Base-by-base conservation (phyloP, 35 echinoderm and acorn worm species). In the Ophioderma brevispina region DNA sequence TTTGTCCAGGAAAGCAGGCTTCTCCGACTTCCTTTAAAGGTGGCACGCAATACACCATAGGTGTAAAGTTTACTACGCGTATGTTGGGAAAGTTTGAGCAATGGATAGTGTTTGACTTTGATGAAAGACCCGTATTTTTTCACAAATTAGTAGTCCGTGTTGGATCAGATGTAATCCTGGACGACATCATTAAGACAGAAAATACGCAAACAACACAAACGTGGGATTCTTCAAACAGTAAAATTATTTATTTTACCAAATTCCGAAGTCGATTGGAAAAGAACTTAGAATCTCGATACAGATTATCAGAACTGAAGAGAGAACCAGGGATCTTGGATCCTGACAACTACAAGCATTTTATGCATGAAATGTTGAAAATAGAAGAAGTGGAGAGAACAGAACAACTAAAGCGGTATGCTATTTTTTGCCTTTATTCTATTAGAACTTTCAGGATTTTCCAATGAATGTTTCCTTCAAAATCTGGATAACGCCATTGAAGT, bases 91-190 rank as follows among this genome's bases (percentile, higher is more conserved):
- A 40, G 17, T 95, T 91, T 80, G 70, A 91, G 38, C 95, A 97
- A 81, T 94, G 92, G 92, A 84, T 97, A 25, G 88, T 97, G 11
- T 94, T 97, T 56, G 92, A 94, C 80, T 91, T 94, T 88, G 92
- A 55, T 36, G 21, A 52, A 59, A 59, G 70, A 21, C 83, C 83
- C 21, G 36, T 36, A 3, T 35, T 85, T 33, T 23, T 37, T 37
- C 46, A 33, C 3, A 85, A 85, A 31, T 37, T 85, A 36, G 28
- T 36, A 32, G 59, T 70, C 1, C 59, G 23, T 70, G 59, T 70
- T 13, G 59, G 1, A 70, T 70, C 59, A 25, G 59, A 70, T 6
- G 59, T 46, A 23, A 46, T 21, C 46, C n/a, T n/a, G n/a, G 46
- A 52, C 21, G 46, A 52, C 8, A 52, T 0, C n/a, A 49, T 17